Percentiles rank a stretch among this genome's conserved stretches.
Evolutionary conservation across 2,797 vertebrate genomes (phyloP).

Genomic region (Gobio occitaniae): DNA sequence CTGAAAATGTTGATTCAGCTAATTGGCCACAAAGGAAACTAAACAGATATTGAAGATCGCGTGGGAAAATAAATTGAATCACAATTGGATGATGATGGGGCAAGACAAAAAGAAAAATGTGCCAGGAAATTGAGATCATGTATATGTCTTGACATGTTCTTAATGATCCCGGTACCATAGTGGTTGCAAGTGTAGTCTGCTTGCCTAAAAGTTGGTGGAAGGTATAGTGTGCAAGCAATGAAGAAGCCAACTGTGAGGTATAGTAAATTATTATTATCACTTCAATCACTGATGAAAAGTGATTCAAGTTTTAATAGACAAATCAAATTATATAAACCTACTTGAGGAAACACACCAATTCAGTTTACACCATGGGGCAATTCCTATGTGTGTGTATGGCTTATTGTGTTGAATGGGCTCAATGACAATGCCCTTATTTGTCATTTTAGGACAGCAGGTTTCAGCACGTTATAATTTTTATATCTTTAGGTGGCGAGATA

Average conservation of each 20-base stretch:
- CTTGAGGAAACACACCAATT: not conserved
- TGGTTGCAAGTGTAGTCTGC: not conserved
- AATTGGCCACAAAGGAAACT: slow-evolving; percentile 66
- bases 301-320: slow-evolving; percentile 14
- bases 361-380: not conserved
- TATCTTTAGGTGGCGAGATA: slow-evolving; percentile 18
- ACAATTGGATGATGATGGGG: not conserved
- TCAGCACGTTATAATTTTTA: slow-evolving; percentile 33
- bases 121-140: not conserved
- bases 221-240: not conserved
- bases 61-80: not conserved
- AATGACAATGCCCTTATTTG: slow-evolving; percentile 5
- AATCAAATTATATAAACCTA: slow-evolving; percentile 11
- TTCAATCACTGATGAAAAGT: not conserved
- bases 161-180: not conserved
- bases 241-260: not conserved
- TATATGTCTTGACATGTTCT: not conserved
- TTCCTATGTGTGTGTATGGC: not conserved
- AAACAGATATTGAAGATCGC: slow-evolving; percentile 59
- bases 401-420: slow-evolving; percentile 4
- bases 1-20: slow-evolving; percentile 65
- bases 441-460: slow-evolving; percentile 23
- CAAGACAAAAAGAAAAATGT: not conserved
- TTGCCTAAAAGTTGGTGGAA: slow-evolving; percentile 1
- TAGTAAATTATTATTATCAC: slow-evolving; percentile 1